Evolutionary conservation across 1,140 invertebrate species (phyloP).

Genomic region (Procambarus virginalis): DNA sequence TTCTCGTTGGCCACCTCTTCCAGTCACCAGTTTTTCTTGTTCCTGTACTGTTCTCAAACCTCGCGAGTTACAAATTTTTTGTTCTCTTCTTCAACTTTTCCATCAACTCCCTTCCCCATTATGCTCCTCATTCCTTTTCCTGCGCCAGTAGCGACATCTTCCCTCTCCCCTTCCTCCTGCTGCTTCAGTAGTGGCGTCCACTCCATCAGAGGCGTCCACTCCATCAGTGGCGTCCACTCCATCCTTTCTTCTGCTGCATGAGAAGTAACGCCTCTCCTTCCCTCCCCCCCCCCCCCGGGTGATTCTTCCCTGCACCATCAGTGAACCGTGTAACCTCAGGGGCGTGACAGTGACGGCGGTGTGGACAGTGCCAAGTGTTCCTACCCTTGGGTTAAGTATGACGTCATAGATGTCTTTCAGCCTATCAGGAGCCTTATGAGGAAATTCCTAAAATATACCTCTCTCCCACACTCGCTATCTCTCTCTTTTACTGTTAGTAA

Average conservation of each 20-base stretch:
- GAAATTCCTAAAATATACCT: constrained; percentile 18
- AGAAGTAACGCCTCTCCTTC: background rate
- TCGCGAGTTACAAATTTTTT: no score
- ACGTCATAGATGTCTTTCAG: constrained; percentile 43
- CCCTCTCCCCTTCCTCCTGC: background rate
- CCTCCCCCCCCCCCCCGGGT: background rate
- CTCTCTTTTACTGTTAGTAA: constrained; percentile 42
- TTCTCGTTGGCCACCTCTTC: background rate
- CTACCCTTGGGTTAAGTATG: constrained; percentile 34
- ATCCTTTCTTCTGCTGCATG: background rate
- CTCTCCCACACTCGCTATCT: background rate
- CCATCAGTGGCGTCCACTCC: background rate
- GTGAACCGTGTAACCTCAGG: background rate
- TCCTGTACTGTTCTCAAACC: no score
- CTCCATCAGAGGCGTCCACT: background rate
- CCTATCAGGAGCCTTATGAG: constrained; percentile 38
- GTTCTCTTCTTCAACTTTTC: background rate
- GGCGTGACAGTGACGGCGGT: constrained; percentile 25
- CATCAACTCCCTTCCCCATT: background rate
- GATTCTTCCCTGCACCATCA: constrained; percentile 5
- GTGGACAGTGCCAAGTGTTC: constrained; percentile 57
- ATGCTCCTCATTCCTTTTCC: background rate
- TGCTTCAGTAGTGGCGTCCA: background rate
- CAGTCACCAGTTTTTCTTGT: no score
- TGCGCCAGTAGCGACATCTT: background rate